Conservation (phyloP, 2,888 invertebrate genomes). For the Aphodius granarius region DNA sequence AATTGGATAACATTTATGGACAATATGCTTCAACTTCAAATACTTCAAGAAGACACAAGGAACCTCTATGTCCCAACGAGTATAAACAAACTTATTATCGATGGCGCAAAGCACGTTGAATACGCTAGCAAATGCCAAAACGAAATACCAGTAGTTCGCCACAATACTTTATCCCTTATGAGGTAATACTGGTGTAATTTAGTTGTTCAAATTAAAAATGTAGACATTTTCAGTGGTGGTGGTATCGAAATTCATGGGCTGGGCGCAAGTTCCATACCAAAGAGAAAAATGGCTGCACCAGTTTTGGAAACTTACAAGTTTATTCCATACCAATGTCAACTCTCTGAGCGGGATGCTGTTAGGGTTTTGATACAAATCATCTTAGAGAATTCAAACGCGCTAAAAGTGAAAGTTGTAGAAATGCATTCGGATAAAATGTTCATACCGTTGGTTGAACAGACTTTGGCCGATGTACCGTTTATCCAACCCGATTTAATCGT, state of each 20-base stretch:
- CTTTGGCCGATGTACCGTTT: constrained; percentile 68
- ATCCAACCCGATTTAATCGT: constrained; percentile 68
- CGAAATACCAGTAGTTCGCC: background rate
- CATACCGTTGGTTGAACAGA: constrained; percentile 57
- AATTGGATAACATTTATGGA: constrained; percentile 91
- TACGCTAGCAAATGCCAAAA: constrained; percentile 20
- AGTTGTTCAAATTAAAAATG: background rate
- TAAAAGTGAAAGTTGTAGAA: constrained; percentile 65
- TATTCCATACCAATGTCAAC: constrained; percentile 59
- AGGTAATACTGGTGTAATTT: background rate
- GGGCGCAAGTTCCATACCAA: constrained; percentile 73
- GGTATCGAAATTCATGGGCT: constrained; percentile 79
- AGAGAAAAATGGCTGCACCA: constrained; percentile 69
- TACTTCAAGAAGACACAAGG: constrained; percentile 67
- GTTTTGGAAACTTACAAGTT: constrained; percentile 77
- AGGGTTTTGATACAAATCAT: constrained; percentile 69
- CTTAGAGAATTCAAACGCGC: constrained; percentile 68
- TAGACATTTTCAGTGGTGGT: constrained; percentile 58
- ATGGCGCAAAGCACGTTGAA: constrained; percentile 29
- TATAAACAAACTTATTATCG: constrained; percentile 29
- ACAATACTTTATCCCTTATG: background rate
- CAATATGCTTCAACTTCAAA: constrained; percentile 82
- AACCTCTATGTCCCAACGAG: constrained; percentile 69
- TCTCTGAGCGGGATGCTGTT: constrained; percentile 50
- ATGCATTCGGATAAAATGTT: constrained; percentile 47